Conservation (phyloP, 1,140 invertebrate species). For the Geopemphigus sp. region DNA sequence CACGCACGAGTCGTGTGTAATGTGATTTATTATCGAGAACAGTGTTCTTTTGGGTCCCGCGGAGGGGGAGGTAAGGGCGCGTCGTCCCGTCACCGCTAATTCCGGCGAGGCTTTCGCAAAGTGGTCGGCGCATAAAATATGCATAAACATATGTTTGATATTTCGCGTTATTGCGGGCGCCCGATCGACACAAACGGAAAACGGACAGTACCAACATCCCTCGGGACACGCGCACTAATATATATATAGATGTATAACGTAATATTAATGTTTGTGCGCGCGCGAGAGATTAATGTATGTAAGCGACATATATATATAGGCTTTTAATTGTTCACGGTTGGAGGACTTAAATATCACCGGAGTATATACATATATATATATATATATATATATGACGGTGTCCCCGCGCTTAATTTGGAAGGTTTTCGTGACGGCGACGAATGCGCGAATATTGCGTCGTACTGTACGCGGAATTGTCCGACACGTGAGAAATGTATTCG, state of each 20-base stretch:
- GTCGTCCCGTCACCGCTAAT: neutral
- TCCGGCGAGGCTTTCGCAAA: slow-evolving; percentile 17
- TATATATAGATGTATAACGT: neutral
- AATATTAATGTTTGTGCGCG: neutral
- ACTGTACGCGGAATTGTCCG: too few relatives aligned
- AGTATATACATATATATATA: too few relatives aligned
- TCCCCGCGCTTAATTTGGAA: too few relatives aligned
- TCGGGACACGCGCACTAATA: too few relatives aligned
- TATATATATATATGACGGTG: too few relatives aligned
- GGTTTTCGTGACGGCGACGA: too few relatives aligned
- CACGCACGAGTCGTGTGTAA: slow-evolving; percentile 15
- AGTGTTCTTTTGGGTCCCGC: neutral
- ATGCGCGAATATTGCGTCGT: too few relatives aligned
- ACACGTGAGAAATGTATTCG: too few relatives aligned
- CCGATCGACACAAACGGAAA: slow-evolving; percentile 14
- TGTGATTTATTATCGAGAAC: slow-evolving; percentile 18
- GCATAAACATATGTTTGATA: slow-evolving; percentile 45
- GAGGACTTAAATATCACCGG: neutral
- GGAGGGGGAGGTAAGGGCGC: too few relatives aligned
- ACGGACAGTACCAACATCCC: too few relatives aligned
- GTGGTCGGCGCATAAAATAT: slow-evolving; percentile 42
- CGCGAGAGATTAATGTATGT: neutral
- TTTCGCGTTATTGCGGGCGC: slow-evolving; percentile 18
- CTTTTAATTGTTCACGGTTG: slow-evolving; percentile 40
- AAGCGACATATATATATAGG: neutral